These are phyloP conservation scores for Thaumatotibia leucotreta DNA, from an alignment of 1,140 invertebrate species.

Conservation along the genomic window DNA sequence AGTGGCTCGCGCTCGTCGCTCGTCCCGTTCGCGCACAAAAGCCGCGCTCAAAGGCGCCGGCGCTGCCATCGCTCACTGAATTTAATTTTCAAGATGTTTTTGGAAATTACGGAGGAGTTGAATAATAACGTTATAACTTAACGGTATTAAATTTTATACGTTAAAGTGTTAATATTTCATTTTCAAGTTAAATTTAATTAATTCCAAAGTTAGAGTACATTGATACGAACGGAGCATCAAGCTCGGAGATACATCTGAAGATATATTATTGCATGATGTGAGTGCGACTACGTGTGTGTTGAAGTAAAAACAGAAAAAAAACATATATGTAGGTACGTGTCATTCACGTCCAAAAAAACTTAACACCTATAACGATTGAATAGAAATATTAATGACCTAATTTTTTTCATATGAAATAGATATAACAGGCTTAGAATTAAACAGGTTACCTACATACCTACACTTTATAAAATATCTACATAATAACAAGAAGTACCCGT, in stretches of 20 bases:
- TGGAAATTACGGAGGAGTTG: conserved; percentile 70
- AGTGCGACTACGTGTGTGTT: too few species aligned
- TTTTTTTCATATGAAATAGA: too few species aligned
- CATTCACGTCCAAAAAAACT: too few species aligned
- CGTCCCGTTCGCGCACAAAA: conserved; percentile 44
- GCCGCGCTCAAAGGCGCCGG: conserved; percentile 54
- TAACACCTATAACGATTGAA: too few species aligned
- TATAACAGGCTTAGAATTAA: too few species aligned
- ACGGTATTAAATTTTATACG: conserved; percentile 77
- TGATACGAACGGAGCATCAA: conserved; percentile 28
- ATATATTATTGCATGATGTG: too few species aligned
- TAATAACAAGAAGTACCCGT: too few species aligned
- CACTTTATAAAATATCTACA: too few species aligned
- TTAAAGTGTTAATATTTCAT: conserved; percentile 78
- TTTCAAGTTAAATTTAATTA: conserved; percentile 78
- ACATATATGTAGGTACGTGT: too few species aligned
- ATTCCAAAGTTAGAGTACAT: conserved; percentile 61
- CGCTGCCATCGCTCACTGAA: conserved; percentile 54
- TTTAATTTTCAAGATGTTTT: conserved; percentile 74
- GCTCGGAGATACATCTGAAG: conserved; percentile 44
- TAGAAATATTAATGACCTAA: too few species aligned
- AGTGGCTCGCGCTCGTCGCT: conserved; percentile 50
- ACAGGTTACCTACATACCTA: too few species aligned
- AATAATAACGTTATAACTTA: conserved; percentile 76
- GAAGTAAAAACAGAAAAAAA: too few species aligned